Evolutionary conservation across 2,888 invertebrate species (phyloP), one percentile per base, ranked within the genome.

Genomic region (Serrognathus titanus): DNA sequence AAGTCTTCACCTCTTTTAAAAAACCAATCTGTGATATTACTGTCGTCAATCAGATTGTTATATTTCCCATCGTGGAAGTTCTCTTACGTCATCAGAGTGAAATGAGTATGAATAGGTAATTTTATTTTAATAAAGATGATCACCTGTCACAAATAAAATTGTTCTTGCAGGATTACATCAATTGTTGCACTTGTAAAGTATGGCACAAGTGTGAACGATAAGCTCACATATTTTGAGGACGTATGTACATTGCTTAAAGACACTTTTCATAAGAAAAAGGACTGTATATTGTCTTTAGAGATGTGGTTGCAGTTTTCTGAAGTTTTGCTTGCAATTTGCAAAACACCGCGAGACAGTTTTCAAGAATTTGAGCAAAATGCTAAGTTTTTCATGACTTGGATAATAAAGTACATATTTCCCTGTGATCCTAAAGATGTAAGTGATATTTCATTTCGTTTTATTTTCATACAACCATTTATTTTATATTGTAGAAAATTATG

Each of bases 331-430:
- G 46, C 36, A 7, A 47, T 58, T 12, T 58, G 58, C 38, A 53
- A 51, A 54, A 51, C 49, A 11, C 58, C 53, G 7, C 50, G 50
- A n/a, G 54, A 58, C 51, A 36, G 37, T 39, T 58, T 53, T 43
- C 48, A 46, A 9, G 53, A 39, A 13, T 54, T 51, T 37, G 50
- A 48, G 16, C 16, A 11, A 12, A 51, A 54, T 31, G 50, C 48
- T 3, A 47, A 24, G 37, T 58, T 54, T 51, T 49, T 57, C 11
- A 37, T 58, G 51, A 50, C 47, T 3, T 48, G 50, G 41, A 58
- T 58, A 37, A 37, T 53, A 24, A 51, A 12, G 9, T 43, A 43
- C 12, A 43, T 43, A 43, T 43, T 50, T 20, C 47, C 41, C n/a
- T 24, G 13, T 7, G 47, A 51, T 36, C 51, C 51, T 5, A 49